phyloP scores from a whole-genome alignment of 2,888 invertebrate genomes.

The Euphydryas editha region DNA sequence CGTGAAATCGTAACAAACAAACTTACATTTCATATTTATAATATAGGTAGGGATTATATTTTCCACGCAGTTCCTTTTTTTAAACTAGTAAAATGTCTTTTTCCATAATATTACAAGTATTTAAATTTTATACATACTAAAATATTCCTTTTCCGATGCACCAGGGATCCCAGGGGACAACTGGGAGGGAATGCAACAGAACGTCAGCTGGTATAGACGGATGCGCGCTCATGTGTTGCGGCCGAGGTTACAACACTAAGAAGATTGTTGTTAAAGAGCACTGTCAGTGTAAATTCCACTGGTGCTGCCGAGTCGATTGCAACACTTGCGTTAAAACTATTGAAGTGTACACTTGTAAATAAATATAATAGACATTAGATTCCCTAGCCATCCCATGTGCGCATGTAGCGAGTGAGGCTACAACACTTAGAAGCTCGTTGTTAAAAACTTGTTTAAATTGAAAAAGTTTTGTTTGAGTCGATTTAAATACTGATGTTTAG shows the following conservation, averaged over 20 bases:
- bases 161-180: slow-evolving; percentile 84
- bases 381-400: too few relatives aligned
- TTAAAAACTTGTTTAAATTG: too few relatives aligned
- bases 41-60: too few relatives aligned
- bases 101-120: too few relatives aligned
- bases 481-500: too few relatives aligned
- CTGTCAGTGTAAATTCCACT: slow-evolving; percentile 97
- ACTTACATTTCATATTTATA: too few relatives aligned
- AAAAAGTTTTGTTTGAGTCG: too few relatives aligned
- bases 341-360: slow-evolving; percentile 95
- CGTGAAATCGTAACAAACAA: too few relatives aligned
- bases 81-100: too few relatives aligned
- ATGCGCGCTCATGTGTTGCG: slow-evolving; percentile 95
- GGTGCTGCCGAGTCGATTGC: slow-evolving; percentile 98
- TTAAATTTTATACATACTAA: neutral
- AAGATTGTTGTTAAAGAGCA: slow-evolving; percentile 90
- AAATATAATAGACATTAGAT: slow-evolving; percentile 22
- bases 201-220: slow-evolving; percentile 92
- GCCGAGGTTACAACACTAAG: slow-evolving; percentile 95
- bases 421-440: too few relatives aligned
- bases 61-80: too few relatives aligned
- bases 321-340: slow-evolving; percentile 92
- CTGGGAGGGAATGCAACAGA: slow-evolving; percentile 88
- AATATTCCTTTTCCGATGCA: slow-evolving; percentile 13
- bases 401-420: too few relatives aligned